A percentile compares a stretch with the other conserved stretches of the same genome.
phyloP scores from a whole-genome alignment of 2,113 vertebrate species.

The Ibidorhyncha struthersii region DNA sequence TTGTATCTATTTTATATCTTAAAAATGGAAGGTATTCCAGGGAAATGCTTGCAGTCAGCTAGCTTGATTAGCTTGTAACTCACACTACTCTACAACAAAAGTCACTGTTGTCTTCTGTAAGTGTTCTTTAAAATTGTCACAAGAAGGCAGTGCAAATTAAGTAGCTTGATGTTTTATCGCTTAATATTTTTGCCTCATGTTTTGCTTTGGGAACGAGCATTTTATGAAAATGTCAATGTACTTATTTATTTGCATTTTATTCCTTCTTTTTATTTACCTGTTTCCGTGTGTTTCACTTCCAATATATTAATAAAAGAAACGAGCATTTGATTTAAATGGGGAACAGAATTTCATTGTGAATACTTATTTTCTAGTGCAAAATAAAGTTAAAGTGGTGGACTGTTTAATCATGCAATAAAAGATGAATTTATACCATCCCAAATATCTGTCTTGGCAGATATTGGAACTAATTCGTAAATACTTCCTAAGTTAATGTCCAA shows the following conservation, averaged over 20 bases:
- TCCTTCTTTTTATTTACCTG: neutral
- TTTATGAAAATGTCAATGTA: neutral
- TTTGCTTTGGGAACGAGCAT: neutral
- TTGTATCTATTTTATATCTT: neutral
- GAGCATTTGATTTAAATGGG: neutral
- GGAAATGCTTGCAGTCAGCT: neutral
- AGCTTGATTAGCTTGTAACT: neutral
- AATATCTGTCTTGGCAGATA: slow-evolving; percentile 48
- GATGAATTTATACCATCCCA: neutral
- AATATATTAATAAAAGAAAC: neutral
- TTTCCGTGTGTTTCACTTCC: neutral
- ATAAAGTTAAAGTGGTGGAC: neutral
- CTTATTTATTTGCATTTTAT: neutral
- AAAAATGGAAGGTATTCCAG: neutral
- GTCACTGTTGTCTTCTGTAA: neutral
- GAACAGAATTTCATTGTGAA: neutral
- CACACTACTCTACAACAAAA: neutral
- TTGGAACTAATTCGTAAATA: slow-evolving; percentile 48
- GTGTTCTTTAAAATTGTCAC: neutral
- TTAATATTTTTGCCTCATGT: neutral
- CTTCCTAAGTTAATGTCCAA: slow-evolving; percentile 42
- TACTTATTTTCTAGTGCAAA: neutral
- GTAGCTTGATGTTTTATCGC: neutral
- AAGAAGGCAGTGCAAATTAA: neutral
- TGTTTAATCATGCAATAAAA: neutral